Conservation (phyloP, 2,113 vertebrate species). For the Tauraco erythrolophus region DNA sequence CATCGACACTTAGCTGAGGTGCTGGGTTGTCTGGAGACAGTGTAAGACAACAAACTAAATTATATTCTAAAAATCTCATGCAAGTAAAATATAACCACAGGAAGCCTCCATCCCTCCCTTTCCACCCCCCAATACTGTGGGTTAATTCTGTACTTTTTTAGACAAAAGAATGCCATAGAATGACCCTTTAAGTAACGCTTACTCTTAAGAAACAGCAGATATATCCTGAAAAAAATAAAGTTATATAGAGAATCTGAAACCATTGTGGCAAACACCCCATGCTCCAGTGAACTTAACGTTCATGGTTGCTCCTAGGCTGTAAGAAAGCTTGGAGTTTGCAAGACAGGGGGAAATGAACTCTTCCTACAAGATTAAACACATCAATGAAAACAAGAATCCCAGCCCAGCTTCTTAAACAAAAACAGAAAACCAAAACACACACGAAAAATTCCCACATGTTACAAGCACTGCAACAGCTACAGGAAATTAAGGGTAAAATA, state of each 20-base stretch:
- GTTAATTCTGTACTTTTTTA: background rate
- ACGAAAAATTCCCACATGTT: background rate
- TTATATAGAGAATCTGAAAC: background rate
- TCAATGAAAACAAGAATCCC: background rate
- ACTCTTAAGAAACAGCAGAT: background rate
- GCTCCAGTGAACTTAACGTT: background rate
- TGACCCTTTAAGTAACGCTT: background rate
- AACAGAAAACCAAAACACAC: background rate
- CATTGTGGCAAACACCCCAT: background rate
- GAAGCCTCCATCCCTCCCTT: background rate
- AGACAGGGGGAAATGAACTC: background rate
- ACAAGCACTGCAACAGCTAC: background rate
- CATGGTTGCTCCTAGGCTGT: background rate
- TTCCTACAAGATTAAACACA: background rate
- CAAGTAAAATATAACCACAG: background rate
- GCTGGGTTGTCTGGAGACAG: background rate
- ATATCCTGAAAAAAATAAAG: background rate
- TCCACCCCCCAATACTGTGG: rapidly evolving
- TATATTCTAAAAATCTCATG: background rate
- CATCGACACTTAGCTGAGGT: background rate
- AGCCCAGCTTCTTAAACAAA: background rate
- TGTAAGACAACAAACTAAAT: background rate
- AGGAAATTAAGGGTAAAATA: background rate
- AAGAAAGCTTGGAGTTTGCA: background rate
- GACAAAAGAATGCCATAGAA: background rate